A percentile compares a stretch with the other conserved stretches of the same genome.
These are phyloP conservation scores for Medauroidea extradentata DNA, from an alignment of 1,140 invertebrate genomes.

Conservation along the genomic window DNA sequence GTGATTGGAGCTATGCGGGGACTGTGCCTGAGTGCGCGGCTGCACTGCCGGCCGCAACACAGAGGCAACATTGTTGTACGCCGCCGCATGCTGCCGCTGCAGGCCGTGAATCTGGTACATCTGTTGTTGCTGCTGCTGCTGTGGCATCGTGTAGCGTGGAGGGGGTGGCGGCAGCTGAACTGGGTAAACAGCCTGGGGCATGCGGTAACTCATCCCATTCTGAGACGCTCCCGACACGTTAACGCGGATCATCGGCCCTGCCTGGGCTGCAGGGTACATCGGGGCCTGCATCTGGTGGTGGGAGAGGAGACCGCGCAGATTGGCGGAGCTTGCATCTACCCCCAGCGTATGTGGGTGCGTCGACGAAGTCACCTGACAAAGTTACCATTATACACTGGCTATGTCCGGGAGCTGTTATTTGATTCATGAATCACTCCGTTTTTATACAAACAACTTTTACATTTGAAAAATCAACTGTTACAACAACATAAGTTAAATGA, in stretches of 20 bases:
- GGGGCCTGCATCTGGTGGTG: conserved; percentile 12
- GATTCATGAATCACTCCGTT: too few species aligned
- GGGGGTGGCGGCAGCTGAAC: background rate
- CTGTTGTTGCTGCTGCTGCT: conserved; percentile 22
- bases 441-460: too few species aligned
- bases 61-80: conserved; percentile 19
- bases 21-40: conserved; percentile 8
- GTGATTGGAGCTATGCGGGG: conserved; percentile 9
- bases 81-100: conserved; percentile 32
- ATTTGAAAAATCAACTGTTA: too few species aligned
- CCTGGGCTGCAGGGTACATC: background rate
- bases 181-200: background rate
- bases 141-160: background rate
- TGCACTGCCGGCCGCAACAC: too few species aligned
- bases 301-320: conserved; percentile 20
- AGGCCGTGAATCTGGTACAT: conserved; percentile 40
- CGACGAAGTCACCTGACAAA: conserved; percentile 48
- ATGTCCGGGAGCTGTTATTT: too few species aligned
- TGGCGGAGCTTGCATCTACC: conserved; percentile 1
- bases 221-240: background rate
- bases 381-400: too few species aligned
- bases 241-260: background rate
- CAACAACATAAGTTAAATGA: too few species aligned
- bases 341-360: conserved; percentile 41
- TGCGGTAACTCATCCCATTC: background rate